Conservation (phyloP, 2,797 vertebrate genomes). For the Corythornis leucogaster region DNA sequence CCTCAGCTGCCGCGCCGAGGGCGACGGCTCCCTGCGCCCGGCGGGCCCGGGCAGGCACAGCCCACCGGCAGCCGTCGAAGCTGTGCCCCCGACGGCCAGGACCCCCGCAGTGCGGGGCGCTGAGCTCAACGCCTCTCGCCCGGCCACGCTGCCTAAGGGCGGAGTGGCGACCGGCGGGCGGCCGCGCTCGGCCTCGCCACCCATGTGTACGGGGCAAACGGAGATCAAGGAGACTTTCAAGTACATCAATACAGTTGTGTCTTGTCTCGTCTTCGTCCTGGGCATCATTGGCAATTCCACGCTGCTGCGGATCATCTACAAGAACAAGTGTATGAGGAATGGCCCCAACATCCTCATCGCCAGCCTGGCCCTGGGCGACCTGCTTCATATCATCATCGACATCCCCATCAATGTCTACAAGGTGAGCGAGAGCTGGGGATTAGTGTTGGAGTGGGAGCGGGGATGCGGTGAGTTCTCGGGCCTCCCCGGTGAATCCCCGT, state of each 20-base stretch:
- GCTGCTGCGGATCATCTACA: conserved; percentile 89
- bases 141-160: not conserved
- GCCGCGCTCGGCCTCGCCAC: conserved; percentile 58
- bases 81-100: not conserved
- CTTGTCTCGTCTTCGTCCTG: conserved; percentile 87
- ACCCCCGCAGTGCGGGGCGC: not conserved
- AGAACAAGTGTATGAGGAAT: conserved; percentile 92
- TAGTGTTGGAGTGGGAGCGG: no score
- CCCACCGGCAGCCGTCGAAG: not conserved
- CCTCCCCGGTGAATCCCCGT: not conserved
- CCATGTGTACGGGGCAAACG: conserved; percentile 80
- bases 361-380: conserved; percentile 90
- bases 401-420: conserved; percentile 92
- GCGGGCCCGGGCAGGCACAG: not conserved
- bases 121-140: not conserved
- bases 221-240: conserved; percentile 88
- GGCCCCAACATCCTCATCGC: conserved; percentile 92
- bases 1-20: not conserved
- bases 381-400: conserved; percentile 90
- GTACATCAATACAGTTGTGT: conserved; percentile 88
- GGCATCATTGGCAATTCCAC: conserved; percentile 91
- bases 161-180: not conserved
- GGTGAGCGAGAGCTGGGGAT: conserved; percentile 73
- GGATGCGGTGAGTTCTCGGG: not conserved
- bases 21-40: not conserved